Base-by-base conservation (phyloP, 2,888 invertebrate species). In the Escarpia spicata region DNA sequence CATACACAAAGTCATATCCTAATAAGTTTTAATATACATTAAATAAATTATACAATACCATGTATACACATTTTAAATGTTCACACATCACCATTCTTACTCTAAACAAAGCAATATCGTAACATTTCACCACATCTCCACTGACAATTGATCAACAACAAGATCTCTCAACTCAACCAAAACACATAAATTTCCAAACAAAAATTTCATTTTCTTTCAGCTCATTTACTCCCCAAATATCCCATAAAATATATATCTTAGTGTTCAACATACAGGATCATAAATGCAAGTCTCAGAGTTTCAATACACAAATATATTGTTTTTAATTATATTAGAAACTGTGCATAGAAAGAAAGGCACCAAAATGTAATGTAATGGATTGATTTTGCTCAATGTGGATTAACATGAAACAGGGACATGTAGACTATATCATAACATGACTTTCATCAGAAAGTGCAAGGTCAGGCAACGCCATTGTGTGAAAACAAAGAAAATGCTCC, bases 1-100 rank as follows among this genome's bases (percentile, higher is more conserved):
- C 75, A 75, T 75, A 75, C 26, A n/a, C 26, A 75, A 75, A 75
- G 26, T 26, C 75, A 75, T 26, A 75, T 75, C 75, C 75, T 75
- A 75, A 75, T 75, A 15, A 19, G 19, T 75, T 75, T 75, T 75
- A 52, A 75, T 75, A 75, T 75, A 75, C 75, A 75, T 75, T 75
- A 75, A 75, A 75, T 75, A 75, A 75, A 75, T 75, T 75, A 75
- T 26, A 75, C 75, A 75, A 75, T 75, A 75, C 26, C 15, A 6
- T 75, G 75, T 75, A 52, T 52, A 26, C 75, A 75, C 75, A 75
- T 75, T 75, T 75, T 19, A 75, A 75, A 75, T 75, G 75, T 75
- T 75, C 75, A 75, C n/a, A 75, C n/a, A 75, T 75, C 75, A 75
- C 75, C 52, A 75, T 75, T 75, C 26, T 75, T 75, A 75, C 75